phyloP scores from a whole-genome alignment of 1,140 invertebrate species.

The Sminthurinus signatus region DNA sequence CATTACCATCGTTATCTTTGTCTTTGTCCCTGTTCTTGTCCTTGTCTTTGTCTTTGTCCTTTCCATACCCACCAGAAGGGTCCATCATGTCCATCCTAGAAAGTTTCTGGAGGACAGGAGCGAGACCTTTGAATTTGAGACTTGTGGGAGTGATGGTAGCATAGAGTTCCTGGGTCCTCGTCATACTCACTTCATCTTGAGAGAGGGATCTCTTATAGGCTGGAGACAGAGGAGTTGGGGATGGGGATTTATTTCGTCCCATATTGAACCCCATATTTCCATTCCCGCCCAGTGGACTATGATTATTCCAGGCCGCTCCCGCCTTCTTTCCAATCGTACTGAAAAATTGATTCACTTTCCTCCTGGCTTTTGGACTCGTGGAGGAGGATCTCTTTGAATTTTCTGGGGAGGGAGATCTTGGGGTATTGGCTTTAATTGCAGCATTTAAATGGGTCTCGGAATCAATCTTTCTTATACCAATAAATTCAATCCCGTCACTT shows the following conservation, averaged over 20 bases:
- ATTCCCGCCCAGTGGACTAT: background rate
- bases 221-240: slow-evolving; percentile 5
- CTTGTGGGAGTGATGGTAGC: slow-evolving; percentile 37
- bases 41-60: too few species aligned
- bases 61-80: too few species aligned
- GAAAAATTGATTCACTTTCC: slow-evolving; percentile 41
- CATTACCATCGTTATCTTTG: slow-evolving; percentile 21
- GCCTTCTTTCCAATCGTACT: slow-evolving; percentile 41
- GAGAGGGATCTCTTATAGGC: slow-evolving; percentile 34
- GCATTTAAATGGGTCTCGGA: slow-evolving; percentile 34
- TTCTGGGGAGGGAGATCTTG: slow-evolving; percentile 25
- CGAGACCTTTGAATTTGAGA: slow-evolving; percentile 34
- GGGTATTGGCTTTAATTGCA: background rate
- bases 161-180: slow-evolving; percentile 40
- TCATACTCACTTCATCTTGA: slow-evolving; percentile 37
- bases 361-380: slow-evolving; percentile 34
- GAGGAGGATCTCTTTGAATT: slow-evolving; percentile 26
- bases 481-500: slow-evolving; percentile 39
- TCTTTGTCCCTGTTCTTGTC: too few species aligned
- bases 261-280: background rate
- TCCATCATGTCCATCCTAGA: slow-evolving; percentile 34
- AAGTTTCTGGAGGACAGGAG: slow-evolving; percentile 37
- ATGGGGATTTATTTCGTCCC: slow-evolving; percentile 21
- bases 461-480: slow-evolving; percentile 39
- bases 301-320: slow-evolving; percentile 36